Base-by-base conservation (phyloP, 1,140 invertebrate species). In the Listronotus bonariensis region DNA sequence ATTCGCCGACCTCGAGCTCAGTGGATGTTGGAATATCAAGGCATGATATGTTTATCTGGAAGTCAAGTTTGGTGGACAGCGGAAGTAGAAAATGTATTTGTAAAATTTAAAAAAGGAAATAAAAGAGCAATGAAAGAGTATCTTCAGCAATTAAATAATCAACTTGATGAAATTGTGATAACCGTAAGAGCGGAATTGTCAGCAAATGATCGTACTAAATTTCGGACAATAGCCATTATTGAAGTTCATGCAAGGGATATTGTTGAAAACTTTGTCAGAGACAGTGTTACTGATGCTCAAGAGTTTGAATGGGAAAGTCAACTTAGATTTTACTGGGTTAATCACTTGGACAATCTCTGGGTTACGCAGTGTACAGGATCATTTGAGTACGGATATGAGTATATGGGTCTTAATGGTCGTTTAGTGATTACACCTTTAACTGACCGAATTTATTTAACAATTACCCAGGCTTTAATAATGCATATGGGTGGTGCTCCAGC, bases 281-380 rank as follows among this genome's bases (percentile, higher is more conserved):
- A 96, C 75, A 93, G 90, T 77, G 88, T 96, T 31, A 86, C 90
- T 31, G 88, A 93, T 76, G 86, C 86, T 0, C 80, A 86, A 57
- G 93, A 96, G 78, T 97, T 96, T 74, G 88, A 92, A 67, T 97
- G 94, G 93, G 92, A 95, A 79, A 93, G 91, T 75, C 93, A 96
- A 79, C 82, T 97, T 57, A 81, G 92, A 67, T 96, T 95, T 80
- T 96, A 96, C 76, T 96, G 93, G 93, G 80, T 89, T 3, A 92
- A 89, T 74, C 84, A 88, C 66, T 81, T 88, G 31, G 92, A 96
- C 76, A 91, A 93, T 69, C 76, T 95, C 5, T 86, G 88, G 75
- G 87, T 95, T 7, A 81, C 87, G 46, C 94, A 96, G 73, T 96
- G 93, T 75, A 92, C 90, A 0, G 92, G 91, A 80, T 78, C 73